These are phyloP conservation scores for Columbina picui DNA, from an alignment of 2,113 vertebrate species.

Conservation along the genomic window DNA sequence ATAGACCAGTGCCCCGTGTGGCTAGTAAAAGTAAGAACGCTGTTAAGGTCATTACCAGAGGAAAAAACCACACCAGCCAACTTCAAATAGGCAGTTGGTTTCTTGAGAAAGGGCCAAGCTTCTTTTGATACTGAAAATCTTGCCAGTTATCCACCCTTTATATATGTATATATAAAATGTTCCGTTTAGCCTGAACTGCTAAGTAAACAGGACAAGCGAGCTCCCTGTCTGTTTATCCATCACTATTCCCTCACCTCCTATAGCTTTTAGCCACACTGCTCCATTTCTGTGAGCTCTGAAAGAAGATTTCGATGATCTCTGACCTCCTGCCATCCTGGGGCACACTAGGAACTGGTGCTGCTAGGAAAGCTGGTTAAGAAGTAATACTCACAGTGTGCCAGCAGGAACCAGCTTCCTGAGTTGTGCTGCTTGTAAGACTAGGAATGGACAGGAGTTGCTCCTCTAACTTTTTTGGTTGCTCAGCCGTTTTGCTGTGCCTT, in stretches of 20 bases:
- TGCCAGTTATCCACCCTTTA: not conserved
- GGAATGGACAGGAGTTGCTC: not conserved
- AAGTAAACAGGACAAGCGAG: not conserved
- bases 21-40: slow-evolving; percentile 33
- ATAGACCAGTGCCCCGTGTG: slow-evolving; percentile 27
- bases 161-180: not conserved
- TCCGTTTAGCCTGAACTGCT: not conserved
- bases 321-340: not conserved
- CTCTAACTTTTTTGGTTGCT: not conserved
- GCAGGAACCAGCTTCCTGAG: not conserved
- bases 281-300: not conserved
- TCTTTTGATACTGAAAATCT: not conserved
- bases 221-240: not conserved
- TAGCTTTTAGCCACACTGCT: not conserved
- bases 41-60: slow-evolving; percentile 44
- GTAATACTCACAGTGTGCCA: rapidly evolving
- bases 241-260: not conserved
- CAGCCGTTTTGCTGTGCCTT: not conserved
- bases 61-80: not conserved
- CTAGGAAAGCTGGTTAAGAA: not conserved
- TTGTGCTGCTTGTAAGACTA: not conserved
- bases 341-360: not conserved
- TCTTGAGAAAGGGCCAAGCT: slow-evolving; percentile 2
- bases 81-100: not conserved
- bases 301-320: not conserved